A percentile compares a stretch with the other conserved stretches of the same genome.
These are phyloP conservation scores for Agrilus planipennis DNA, from an alignment of 1,140 invertebrate species.

Conservation along the genomic window DNA sequence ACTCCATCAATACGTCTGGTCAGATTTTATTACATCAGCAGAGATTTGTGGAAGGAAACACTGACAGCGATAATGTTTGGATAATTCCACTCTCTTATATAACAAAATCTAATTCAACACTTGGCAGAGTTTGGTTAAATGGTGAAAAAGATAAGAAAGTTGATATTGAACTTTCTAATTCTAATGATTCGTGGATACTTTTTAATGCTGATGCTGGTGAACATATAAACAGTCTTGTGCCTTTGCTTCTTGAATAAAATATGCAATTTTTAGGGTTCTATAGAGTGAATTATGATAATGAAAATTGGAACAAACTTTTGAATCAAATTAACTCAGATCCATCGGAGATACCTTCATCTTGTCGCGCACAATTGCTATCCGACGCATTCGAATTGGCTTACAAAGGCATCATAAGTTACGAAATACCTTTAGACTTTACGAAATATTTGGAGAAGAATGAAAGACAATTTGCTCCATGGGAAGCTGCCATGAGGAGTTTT, in stretches of 20 bases:
- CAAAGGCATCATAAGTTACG: slow-evolving; percentile 44
- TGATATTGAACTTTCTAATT: background rate
- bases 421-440: slow-evolving; percentile 45
- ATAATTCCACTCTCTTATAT: slow-evolving; percentile 43
- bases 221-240: too few relatives aligned
- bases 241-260: too few relatives aligned
- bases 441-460: slow-evolving; percentile 42
- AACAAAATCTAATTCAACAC: slow-evolving; percentile 19
- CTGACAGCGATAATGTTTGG: slow-evolving; percentile 29
- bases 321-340: slow-evolving; percentile 34
- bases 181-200: slow-evolving; percentile 37
- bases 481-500: slow-evolving; percentile 23
- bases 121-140: slow-evolving; percentile 30
- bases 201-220: slow-evolving; percentile 43
- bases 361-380: slow-evolving; percentile 53
- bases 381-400: slow-evolving; percentile 41
- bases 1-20: slow-evolving; percentile 37
- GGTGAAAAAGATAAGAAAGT: too few relatives aligned
- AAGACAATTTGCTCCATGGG: slow-evolving; percentile 26
- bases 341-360: slow-evolving; percentile 46
- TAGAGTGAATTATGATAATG: slow-evolving; percentile 49
- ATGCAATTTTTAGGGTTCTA: slow-evolving; percentile 41
- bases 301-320: slow-evolving; percentile 46
- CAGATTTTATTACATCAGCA: slow-evolving; percentile 38
- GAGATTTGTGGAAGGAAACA: slow-evolving; percentile 9